Conservation (phyloP, 2,888 invertebrate species). For the Epirrhoe alternata region DNA sequence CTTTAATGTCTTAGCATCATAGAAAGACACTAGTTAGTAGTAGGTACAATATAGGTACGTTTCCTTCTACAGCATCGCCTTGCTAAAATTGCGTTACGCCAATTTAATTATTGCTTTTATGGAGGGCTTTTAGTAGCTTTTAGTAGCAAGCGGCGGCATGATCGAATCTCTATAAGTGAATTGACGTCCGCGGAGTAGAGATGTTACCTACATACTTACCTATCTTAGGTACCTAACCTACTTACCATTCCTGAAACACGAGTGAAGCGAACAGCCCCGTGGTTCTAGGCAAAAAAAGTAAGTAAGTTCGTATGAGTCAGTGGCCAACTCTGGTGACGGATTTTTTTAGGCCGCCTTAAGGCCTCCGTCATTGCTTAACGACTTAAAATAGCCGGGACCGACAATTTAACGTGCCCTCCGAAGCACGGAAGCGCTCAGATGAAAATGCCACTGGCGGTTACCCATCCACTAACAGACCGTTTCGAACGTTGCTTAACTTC, state of each 20-base stretch:
- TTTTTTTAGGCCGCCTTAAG: too few species aligned
- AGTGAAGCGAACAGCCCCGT: neutral
- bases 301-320: too few species aligned
- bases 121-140: slow-evolving; percentile 86
- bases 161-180: slow-evolving; percentile 83
- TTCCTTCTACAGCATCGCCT: slow-evolving; percentile 73
- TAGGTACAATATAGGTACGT: slow-evolving; percentile 3
- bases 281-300: too few species aligned
- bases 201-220: slow-evolving; percentile 4
- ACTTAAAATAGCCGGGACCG: too few species aligned
- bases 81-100: slow-evolving; percentile 81
- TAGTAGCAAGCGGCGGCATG: slow-evolving; percentile 80
- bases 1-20: neutral
- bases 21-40: neutral
- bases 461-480: too few species aligned
- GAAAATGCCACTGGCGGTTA: too few species aligned
- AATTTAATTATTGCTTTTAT: slow-evolving; percentile 86
- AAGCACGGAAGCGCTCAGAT: too few species aligned
- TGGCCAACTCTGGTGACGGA: too few species aligned
- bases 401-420: too few species aligned
- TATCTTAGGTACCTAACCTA: neutral
- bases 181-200: slow-evolving; percentile 65
- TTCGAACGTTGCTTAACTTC: too few species aligned
- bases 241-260: neutral
- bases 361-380: too few species aligned